Conservation (phyloP, 2,888 invertebrate genomes). For the Nomada goodeniana region DNA sequence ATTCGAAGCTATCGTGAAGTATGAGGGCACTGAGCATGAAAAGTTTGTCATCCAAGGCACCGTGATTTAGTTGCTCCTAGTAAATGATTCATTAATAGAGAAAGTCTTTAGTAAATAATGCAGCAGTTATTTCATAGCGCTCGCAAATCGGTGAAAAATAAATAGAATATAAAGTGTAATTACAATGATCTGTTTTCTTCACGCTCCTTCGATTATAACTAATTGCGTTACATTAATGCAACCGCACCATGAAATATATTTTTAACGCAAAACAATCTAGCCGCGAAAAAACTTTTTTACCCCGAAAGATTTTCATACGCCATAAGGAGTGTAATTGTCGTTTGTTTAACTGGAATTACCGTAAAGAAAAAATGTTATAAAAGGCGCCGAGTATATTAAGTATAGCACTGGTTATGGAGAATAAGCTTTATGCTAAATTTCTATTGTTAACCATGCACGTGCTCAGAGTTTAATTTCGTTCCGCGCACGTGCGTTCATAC, state of each 20-base stretch:
- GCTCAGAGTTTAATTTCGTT: constrained; percentile 39
- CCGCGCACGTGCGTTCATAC: constrained; percentile 44
- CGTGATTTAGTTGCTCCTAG: not conserved
- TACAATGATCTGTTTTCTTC: not conserved
- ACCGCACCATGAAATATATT: not conserved
- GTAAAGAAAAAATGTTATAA: not conserved
- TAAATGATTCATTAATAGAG: not conserved
- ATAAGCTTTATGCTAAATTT: constrained; percentile 10
- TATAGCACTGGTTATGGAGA: not conserved
- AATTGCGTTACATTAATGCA: not conserved
- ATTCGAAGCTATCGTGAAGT: not conserved
- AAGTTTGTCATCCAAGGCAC: not conserved
- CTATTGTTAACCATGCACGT: constrained; percentile 14
- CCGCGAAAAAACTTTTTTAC: not conserved
- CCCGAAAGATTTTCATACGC: not conserved
- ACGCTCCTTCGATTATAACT: not conserved
- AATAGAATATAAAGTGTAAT: not conserved
- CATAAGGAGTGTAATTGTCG: not conserved
- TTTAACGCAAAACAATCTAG: not conserved
- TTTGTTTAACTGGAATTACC: too few relatives aligned
- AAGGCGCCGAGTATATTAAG: not conserved
- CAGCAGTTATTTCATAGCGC: not conserved
- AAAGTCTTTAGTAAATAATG: constrained; percentile 13
- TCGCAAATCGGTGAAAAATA: not conserved
- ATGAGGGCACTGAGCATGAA: not conserved